phyloP scores from a whole-genome alignment of 2,113 vertebrate species.

The Anarhynchus alexandrinus region DNA sequence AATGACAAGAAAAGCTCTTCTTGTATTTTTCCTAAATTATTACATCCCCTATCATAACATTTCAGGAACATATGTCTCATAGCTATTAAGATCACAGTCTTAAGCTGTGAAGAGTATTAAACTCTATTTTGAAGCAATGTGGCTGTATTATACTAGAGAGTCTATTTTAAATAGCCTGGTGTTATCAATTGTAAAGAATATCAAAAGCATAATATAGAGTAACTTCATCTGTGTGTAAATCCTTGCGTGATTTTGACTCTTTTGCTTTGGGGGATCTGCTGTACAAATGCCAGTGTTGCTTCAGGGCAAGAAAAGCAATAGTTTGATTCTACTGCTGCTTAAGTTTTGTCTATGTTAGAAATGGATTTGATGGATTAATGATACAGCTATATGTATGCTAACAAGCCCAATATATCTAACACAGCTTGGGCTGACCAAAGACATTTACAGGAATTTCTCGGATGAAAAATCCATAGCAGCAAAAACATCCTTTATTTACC shows the following conservation, averaged over 20 bases:
- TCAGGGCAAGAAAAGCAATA: background rate
- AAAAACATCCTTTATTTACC: conserved; percentile 43
- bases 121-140: background rate
- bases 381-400: background rate
- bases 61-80: background rate
- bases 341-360: background rate
- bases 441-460: conserved; percentile 23
- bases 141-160: background rate
- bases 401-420: background rate
- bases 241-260: background rate
- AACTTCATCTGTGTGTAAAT: background rate
- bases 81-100: background rate
- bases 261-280: background rate
- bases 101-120: background rate
- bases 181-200: background rate
- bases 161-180: background rate
- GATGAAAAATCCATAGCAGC: conserved; percentile 36
- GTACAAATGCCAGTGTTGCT: background rate
- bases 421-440: background rate
- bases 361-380: background rate
- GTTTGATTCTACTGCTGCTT: background rate
- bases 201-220: background rate
- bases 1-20: conserved; percentile 21
- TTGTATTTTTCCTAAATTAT: conserved; percentile 20
- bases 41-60: background rate